Evolutionary conservation across 2,888 invertebrate genomes (phyloP).

Genomic region (Trypoxylon attenuatum): DNA sequence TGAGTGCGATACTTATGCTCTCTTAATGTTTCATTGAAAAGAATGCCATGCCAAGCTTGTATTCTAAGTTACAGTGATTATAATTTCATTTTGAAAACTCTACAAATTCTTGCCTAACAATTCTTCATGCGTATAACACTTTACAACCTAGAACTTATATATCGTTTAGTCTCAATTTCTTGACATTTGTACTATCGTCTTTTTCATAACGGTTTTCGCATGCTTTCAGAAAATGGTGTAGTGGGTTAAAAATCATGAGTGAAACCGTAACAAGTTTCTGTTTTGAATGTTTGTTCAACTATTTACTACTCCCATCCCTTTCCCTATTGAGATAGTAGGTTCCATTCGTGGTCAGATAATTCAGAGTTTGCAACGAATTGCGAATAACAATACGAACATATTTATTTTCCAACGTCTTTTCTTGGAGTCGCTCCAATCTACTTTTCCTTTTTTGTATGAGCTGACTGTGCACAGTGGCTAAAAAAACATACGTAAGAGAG

Average conservation of each 20-base stretch:
- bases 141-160: not conserved
- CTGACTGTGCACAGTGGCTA: constrained; percentile 63
- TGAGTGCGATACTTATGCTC: constrained; percentile 16
- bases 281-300: not conserved
- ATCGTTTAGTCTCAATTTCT: not conserved
- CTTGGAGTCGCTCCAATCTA: too few relatives aligned
- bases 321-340: not conserved
- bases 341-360: too few relatives aligned
- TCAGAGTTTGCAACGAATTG: too few relatives aligned
- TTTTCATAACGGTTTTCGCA: too few relatives aligned
- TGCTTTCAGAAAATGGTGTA: too few relatives aligned
- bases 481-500: constrained; percentile 23
- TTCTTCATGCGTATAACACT: constrained; percentile 12
- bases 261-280: too few relatives aligned
- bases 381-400: too few relatives aligned
- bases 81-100: constrained; percentile 12
- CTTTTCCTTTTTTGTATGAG: constrained; percentile 67
- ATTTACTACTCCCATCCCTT: not conserved
- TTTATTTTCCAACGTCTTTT: too few relatives aligned
- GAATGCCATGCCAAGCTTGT: constrained; percentile 71
- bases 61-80: constrained; percentile 33
- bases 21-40: constrained; percentile 24
- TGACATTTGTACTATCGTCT: too few relatives aligned
- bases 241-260: too few relatives aligned
- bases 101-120: constrained; percentile 24